Evolutionary conservation across 2,888 invertebrate genomes (phyloP).

Genomic region (Pristionchus entomophagus): DNA sequence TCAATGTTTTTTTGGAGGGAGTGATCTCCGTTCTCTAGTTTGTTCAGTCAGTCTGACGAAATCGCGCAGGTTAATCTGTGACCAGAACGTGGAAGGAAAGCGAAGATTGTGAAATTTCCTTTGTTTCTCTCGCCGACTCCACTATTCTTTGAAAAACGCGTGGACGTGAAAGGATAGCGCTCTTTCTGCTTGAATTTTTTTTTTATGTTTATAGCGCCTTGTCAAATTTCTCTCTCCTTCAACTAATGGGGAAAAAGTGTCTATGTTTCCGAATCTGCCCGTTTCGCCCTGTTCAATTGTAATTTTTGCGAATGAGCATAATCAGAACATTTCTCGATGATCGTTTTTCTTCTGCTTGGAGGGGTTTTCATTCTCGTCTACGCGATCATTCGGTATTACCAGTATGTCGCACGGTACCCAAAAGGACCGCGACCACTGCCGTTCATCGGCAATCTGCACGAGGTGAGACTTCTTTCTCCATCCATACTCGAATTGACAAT

Average conservation of each 20-base stretch:
- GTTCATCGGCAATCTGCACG: conserved; percentile 2
- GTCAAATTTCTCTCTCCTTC: too few relatives aligned
- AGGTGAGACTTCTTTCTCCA: background rate
- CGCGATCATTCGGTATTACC: background rate
- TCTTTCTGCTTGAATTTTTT: too few relatives aligned
- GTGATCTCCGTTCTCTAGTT: too few relatives aligned
- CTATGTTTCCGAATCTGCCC: too few relatives aligned
- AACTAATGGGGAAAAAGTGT: too few relatives aligned
- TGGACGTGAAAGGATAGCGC: too few relatives aligned
- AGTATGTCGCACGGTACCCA: background rate
- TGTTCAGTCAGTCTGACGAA: background rate
- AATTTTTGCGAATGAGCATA: too few relatives aligned
- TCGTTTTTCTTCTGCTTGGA: background rate
- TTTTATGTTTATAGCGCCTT: too few relatives aligned
- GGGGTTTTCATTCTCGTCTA: background rate
- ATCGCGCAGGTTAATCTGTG: background rate
- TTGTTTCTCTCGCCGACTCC: background rate
- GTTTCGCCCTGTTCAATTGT: too few relatives aligned
- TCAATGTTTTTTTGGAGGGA: too few relatives aligned
- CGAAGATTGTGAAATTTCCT: background rate
- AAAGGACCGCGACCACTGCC: background rate
- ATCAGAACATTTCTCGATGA: background rate
- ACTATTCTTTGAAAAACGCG: background rate
- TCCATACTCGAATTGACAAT: background rate
- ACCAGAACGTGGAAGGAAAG: background rate